phyloP scores from a whole-genome alignment of 2,113 vertebrate genomes.

The Agelaius tricolor region DNA sequence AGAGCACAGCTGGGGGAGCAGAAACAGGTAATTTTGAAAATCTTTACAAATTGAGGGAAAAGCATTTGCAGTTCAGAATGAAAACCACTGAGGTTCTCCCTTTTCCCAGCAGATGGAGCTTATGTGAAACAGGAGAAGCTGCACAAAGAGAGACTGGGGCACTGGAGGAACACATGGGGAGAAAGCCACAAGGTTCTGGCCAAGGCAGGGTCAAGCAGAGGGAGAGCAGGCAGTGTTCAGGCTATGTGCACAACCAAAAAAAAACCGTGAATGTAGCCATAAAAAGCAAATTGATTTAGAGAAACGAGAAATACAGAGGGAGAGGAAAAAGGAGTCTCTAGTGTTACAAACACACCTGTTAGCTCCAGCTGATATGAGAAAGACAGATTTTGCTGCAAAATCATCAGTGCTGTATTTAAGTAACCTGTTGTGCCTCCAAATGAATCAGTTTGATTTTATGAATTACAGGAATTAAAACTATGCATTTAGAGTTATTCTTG shows the following conservation, averaged over 20 bases:
- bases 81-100: not conserved
- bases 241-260: not conserved
- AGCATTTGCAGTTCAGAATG: not conserved
- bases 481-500: not conserved
- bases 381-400: not conserved
- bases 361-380: not conserved
- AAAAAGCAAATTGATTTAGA: not conserved
- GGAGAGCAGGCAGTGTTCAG: not conserved
- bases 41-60: not conserved
- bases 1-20: not conserved
- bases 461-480: not conserved
- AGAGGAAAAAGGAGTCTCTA: not conserved
- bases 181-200: not conserved
- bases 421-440: not conserved
- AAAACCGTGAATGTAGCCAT: not conserved
- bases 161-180: not conserved
- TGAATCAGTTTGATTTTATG: not conserved
- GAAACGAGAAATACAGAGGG: not conserved
- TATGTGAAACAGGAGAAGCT: conserved; percentile 33
- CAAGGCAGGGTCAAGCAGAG: not conserved
- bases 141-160: not conserved
- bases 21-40: not conserved
- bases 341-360: conserved; percentile 6
- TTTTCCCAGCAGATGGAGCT: conserved; percentile 56
- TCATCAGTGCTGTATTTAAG: not conserved